Evolutionary conservation across 2,888 invertebrate genomes (phyloP).

Genomic region (Mythimna impura): DNA sequence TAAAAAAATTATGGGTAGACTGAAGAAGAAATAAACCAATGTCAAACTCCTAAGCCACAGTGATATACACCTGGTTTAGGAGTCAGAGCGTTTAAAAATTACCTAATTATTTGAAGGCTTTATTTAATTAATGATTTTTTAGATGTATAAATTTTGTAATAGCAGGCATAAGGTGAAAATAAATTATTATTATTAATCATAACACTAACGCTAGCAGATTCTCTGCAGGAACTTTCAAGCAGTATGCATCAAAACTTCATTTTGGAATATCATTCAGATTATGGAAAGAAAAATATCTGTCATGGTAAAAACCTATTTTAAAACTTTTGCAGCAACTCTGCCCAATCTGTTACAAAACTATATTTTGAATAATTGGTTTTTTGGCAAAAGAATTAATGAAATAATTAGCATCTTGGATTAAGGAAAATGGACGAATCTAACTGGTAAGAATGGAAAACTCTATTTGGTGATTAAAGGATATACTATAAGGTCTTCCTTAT

Average conservation of each 20-base stretch:
- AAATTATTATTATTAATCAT: no score
- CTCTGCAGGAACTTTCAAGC: not conserved
- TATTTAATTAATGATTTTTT: no score
- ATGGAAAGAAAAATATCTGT: not conserved
- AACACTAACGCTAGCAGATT: not conserved
- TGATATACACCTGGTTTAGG: no score
- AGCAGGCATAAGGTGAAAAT: no score
- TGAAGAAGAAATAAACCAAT: not conserved
- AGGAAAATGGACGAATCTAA: slow-evolving; percentile 37
- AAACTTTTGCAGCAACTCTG: not conserved
- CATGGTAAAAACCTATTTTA: not conserved
- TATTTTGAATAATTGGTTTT: not conserved
- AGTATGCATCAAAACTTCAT: not conserved
- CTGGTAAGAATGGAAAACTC: slow-evolving; percentile 17
- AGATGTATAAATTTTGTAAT: no score
- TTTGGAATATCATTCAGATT: not conserved
- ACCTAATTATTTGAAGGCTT: no score
- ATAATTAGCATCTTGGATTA: not conserved
- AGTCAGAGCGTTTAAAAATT: no score
- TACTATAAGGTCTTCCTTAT: not conserved
- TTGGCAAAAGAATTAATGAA: not conserved
- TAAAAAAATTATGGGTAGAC: not conserved
- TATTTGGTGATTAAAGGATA: not conserved
- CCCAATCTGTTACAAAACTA: not conserved
- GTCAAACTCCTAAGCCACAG: no score